phyloP scores from a whole-genome alignment of 2,113 vertebrate species.

The Recurvirostra avosetta region DNA sequence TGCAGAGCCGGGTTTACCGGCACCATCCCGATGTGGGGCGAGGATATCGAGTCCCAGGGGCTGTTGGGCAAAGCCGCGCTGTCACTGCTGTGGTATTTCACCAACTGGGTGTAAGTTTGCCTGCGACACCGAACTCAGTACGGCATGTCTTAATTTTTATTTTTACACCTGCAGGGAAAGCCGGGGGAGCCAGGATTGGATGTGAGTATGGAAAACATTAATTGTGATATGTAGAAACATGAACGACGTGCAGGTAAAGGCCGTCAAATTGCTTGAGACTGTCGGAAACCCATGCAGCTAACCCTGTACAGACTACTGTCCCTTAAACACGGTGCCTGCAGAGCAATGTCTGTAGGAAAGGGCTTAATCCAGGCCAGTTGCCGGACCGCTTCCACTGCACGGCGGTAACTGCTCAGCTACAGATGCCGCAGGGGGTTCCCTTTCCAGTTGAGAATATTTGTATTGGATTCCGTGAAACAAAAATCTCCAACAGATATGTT shows the following conservation, averaged over 20 bases:
- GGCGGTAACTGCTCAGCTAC: neutral
- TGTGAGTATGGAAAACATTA: slow-evolving; percentile 77
- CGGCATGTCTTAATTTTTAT: neutral
- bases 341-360: neutral
- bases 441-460: neutral
- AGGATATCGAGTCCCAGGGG: neutral
- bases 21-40: fast-evolving
- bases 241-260: neutral
- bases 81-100: neutral
- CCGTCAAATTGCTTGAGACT: neutral
- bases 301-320: neutral
- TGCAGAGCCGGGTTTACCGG: neutral
- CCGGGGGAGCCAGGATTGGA: slow-evolving; percentile 91
- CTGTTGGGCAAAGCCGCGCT: neutral
- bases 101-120: neutral
- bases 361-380: neutral
- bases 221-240: neutral
- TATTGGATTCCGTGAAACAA: neutral
- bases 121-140: neutral
- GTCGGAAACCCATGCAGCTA: neutral
- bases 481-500: neutral
- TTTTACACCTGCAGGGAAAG: slow-evolving; percentile 80
- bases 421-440: neutral
- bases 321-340: neutral
- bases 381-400: neutral